Percentiles rank a stretch among this genome's conserved stretches.
Evolutionary conservation across 2,113 vertebrate genomes (phyloP).

Genomic region (Panthera leo): DNA sequence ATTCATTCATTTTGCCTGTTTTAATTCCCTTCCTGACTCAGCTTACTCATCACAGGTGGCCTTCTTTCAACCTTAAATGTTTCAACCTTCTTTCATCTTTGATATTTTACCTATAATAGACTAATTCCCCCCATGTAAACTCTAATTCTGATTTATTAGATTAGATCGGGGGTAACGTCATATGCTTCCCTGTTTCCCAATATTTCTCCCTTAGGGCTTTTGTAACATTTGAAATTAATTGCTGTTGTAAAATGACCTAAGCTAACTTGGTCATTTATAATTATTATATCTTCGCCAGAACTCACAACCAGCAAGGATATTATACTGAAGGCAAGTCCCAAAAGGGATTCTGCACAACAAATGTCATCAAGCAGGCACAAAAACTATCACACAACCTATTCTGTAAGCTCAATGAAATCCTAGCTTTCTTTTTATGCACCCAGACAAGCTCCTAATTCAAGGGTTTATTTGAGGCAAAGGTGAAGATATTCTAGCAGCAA

Average conservation of each 20-base stretch:
- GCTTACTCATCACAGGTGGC: neutral
- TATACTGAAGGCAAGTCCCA: neutral
- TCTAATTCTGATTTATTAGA: neutral
- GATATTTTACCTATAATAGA: neutral
- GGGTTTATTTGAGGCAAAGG: neutral
- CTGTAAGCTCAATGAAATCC: neutral
- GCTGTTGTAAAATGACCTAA: neutral
- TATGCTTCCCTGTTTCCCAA: neutral
- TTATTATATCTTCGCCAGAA: constrained; percentile 4
- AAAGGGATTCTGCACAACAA: neutral
- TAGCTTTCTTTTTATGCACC: neutral
- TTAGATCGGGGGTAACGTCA: neutral
- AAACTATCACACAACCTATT: neutral
- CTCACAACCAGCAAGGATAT: neutral
- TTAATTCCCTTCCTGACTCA: neutral
- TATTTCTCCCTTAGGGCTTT: neutral
- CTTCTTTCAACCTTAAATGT: neutral
- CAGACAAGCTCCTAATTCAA: neutral
- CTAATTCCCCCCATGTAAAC: neutral
- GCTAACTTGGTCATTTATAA: neutral
- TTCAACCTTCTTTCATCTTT: neutral
- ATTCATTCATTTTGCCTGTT: neutral
- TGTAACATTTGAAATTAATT: constrained; percentile 5
- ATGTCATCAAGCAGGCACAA: neutral
- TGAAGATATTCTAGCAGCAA: neutral